Evolutionary conservation across 2,113 vertebrate genomes (phyloP), one percentile per base, ranked within the genome.

Genomic region (Marmota flaviventris): DNA sequence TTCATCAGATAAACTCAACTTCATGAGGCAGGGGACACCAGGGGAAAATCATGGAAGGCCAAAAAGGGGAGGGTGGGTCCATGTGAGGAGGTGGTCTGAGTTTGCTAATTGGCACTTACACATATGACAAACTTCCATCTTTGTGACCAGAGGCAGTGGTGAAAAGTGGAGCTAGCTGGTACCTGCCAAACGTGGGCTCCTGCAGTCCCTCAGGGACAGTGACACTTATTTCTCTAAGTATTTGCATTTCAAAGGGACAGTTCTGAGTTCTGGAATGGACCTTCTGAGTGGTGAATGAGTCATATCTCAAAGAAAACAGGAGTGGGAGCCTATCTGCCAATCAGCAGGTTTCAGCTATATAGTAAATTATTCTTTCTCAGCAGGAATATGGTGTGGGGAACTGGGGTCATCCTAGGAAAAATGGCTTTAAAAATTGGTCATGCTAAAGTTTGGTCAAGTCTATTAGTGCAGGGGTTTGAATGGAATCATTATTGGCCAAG

Each of bases 61-160:
- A 18, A 20, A 63, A 48, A 39, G 37, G 20, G 20, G 22, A n/a
- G 34, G 5, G 4, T 18, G 20, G 20, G 2, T 39, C 39, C 1
- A 1, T 18, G 12, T 85, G 24, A 29, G 1, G 2, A 79, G 4
- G 6, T 0, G 65, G 34, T 32, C 6, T 17, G 29, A 0, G 12
- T 79, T 39, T 67, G 42, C 29, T 67, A 56, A 29, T 2, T 73
- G 63, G 29, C 67, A 16, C 17, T 65, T 61, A 81, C 56, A 20
- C 37, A 61, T 17, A 39, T 37, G 25, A 75, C 4, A 73, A 10
- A 25, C 61, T 9, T 27, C 25, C 42, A 3, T 67, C 37, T 89
- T 86, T 56, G 5, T 56, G n/a, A 37, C 17, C 53, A 14, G 37
- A 89, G 51, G 14, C 5, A n/a, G 3, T 18, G 10, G 22, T 56